Evolutionary conservation across 2,113 vertebrate genomes (phyloP), one percentile per base, ranked within the genome.

Genomic region (Oplegnathus fasciatus): DNA sequence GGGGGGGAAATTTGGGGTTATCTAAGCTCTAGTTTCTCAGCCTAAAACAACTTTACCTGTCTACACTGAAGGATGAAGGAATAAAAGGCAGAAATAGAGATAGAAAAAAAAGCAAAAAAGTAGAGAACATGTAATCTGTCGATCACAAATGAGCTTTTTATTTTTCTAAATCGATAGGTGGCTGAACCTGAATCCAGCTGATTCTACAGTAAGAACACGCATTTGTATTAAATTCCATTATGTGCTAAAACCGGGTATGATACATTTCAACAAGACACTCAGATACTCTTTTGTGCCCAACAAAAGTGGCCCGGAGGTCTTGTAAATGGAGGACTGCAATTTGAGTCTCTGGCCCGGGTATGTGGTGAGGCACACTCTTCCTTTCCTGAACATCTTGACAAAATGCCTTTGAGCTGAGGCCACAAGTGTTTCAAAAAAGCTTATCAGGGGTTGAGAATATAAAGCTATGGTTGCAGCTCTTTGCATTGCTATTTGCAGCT

Each of bases 21-120:
- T 91, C 88, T 66, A 62, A 90, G 54, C 84, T 82, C 46, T 80
- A 81, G 68, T 84, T 86, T 80, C 58, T 86, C 34, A 64, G 69
- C 66, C 66, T 71, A 57, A 87, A 84, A 88, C 78, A 88, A 78
- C 61, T 80, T 57, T 58, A 78, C 69, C 50, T 82, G 75, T 93
- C 83, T 81, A 40, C 54, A 32, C 46, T 83, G 75, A 64, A 72
- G 50, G 77, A 89, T 72, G 18, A 69, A 61, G 55, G 40, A 76
- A 74, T 75, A 68, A 73, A 82, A 67, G 62, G 3, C 15, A 34
- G 26, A 65, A 71, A 46, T 9, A 24, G 18, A 57, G 42, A 60
- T 1, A 61, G 22, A 75, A 75, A 54, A 50, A 67, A 17, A 80
- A 78, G 14, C 22, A 69, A 48, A 69, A 48, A 37, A 55, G 52